Conservation (phyloP, 2,113 vertebrate genomes). For the Blennius ocellaris region DNA sequence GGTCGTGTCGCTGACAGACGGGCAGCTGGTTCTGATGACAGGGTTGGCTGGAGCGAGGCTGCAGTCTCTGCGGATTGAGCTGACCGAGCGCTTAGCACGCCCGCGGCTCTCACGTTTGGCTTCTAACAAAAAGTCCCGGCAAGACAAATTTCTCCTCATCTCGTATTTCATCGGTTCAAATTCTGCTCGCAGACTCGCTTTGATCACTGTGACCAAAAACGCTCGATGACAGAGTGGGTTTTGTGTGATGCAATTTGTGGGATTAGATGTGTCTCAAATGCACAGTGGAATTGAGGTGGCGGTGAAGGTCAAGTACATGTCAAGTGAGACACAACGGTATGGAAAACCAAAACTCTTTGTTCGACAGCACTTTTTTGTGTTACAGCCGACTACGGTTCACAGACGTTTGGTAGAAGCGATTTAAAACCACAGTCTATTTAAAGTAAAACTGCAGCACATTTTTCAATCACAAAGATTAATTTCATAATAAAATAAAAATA, state of each 20-base stretch:
- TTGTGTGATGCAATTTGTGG: constrained; percentile 19
- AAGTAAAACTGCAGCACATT: background rate
- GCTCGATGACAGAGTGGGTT: constrained; percentile 9
- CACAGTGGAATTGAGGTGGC: constrained; percentile 15
- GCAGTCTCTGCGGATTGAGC: background rate
- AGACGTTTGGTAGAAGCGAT: background rate
- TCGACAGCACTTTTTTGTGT: background rate
- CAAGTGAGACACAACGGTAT: background rate
- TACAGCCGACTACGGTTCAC: background rate
- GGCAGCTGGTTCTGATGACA: background rate
- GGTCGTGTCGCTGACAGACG: background rate
- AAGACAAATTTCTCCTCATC: background rate
- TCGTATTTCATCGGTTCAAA: background rate
- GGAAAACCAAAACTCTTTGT: background rate
- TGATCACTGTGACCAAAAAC: constrained; percentile 8
- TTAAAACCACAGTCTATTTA: background rate
- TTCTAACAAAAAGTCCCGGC: background rate
- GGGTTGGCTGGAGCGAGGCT: background rate
- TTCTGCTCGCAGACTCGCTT: background rate
- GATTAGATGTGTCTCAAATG: constrained; percentile 23
- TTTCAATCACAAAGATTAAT: background rate
- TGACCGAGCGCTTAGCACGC: background rate
- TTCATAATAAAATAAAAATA: background rate
- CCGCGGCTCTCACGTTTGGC: background rate
- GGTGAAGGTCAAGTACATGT: constrained; percentile 10